These are phyloP conservation scores for Molothrus aeneus DNA, from an alignment of 2,797 vertebrate species.

Conservation along the genomic window DNA sequence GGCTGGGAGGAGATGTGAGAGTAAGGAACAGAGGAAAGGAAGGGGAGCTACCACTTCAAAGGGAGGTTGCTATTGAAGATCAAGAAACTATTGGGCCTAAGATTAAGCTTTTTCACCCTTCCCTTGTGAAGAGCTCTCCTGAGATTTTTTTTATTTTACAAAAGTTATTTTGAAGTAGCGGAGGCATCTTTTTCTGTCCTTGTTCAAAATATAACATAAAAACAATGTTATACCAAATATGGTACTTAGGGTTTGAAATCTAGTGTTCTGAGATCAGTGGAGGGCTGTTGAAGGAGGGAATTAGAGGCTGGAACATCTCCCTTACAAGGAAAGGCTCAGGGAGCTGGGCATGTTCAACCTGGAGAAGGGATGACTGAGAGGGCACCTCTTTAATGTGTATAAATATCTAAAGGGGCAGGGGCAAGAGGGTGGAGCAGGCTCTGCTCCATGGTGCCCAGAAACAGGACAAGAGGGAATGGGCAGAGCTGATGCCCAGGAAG, in stretches of 20 bases:
- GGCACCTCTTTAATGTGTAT: too few species aligned
- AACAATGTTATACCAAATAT: neutral
- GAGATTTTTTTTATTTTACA: neutral
- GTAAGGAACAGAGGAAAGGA: neutral
- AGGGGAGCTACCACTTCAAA: neutral
- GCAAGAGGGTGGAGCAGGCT: neutral
- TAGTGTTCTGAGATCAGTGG: neutral
- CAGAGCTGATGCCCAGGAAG: neutral
- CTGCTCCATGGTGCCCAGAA: neutral
- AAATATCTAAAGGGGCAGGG: neutral
- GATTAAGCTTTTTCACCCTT: neutral
- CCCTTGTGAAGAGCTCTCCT: neutral
- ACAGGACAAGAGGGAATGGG: accelerated
- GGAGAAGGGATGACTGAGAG: neutral
- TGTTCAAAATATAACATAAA: neutral
- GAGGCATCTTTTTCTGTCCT: neutral
- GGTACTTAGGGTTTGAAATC: neutral
- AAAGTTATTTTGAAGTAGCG: neutral
- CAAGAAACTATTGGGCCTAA: neutral
- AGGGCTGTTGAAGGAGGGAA: neutral
- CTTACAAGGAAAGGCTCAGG: neutral
- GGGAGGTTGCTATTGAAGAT: neutral
- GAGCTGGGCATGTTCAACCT: neutral
- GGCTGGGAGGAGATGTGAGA: neutral
- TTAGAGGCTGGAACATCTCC: neutral